Evolutionary conservation across 2,113 vertebrate species (phyloP).

Genomic region (Turdus rufiventris): DNA sequence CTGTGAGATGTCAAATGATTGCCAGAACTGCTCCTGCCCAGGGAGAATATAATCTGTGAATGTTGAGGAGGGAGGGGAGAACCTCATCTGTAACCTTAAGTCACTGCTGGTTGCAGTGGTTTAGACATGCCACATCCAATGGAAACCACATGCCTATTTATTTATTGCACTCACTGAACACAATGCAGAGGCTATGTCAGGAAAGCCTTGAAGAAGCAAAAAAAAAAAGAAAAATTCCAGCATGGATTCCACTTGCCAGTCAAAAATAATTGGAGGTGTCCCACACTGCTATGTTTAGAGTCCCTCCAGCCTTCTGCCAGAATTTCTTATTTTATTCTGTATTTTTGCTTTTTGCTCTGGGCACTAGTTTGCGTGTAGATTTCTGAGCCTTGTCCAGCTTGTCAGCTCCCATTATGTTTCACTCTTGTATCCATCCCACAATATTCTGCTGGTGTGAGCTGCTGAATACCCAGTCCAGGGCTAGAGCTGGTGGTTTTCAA

Average conservation of each 20-base stretch:
- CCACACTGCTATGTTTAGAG: slow-evolving; percentile 74
- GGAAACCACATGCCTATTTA: slow-evolving; percentile 22
- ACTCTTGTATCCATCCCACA: slow-evolving; percentile 3
- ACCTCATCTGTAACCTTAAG: neutral
- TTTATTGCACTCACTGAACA: neutral
- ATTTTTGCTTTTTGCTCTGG: slow-evolving; percentile 77
- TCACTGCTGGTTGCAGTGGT: neutral
- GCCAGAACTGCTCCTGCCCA: slow-evolving; percentile 33
- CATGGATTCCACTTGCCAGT: slow-evolving; percentile 36
- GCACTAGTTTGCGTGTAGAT: slow-evolving; percentile 75
- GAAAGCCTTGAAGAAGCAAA: slow-evolving; percentile 36
- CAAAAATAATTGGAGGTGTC: slow-evolving; percentile 66
- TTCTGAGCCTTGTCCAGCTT: slow-evolving; percentile 82
- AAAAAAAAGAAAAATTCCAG: neutral
- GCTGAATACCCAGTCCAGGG: neutral
- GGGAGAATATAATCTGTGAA: slow-evolving; percentile 1
- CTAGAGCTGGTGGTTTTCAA: neutral
- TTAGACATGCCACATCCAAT: neutral
- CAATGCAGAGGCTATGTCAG: neutral
- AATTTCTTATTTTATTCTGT: slow-evolving; percentile 36
- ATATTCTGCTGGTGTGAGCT: neutral
- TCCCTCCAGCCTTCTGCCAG: slow-evolving; percentile 77
- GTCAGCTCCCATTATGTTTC: slow-evolving; percentile 84
- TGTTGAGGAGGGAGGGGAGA: neutral
- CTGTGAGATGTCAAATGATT: slow-evolving; percentile 51